Percentiles rank a stretch among this genome's conserved stretches.
phyloP scores from a whole-genome alignment of 2,113 vertebrate genomes.

The Maccullochella peelii region DNA sequence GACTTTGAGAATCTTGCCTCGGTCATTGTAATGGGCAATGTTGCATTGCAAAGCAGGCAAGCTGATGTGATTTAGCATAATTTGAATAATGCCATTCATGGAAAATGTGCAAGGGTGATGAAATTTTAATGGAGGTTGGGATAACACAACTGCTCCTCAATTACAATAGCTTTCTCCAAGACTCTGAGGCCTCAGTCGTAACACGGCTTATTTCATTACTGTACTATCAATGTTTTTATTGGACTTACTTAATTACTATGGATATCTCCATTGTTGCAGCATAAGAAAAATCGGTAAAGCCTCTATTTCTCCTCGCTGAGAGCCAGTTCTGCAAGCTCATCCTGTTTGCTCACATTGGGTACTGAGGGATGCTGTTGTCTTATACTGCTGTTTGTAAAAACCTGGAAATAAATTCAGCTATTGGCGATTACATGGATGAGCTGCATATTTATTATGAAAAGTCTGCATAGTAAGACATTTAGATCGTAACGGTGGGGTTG shows the following conservation, averaged over 20 bases:
- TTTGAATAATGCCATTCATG: conserved; percentile 88
- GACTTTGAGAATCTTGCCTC: conserved; percentile 76
- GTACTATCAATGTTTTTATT: conserved; percentile 71
- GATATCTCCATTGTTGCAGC: conserved; percentile 60
- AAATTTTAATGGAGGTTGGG: conserved; percentile 83
- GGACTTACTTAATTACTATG: conserved; percentile 62
- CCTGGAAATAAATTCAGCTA: conserved; percentile 44
- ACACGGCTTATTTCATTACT: conserved; percentile 74
- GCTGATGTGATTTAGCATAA: conserved; percentile 86
- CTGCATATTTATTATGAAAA: conserved; percentile 56
- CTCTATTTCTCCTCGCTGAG: conserved; percentile 12
- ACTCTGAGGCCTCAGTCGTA: conserved; percentile 57
- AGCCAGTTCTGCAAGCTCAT: conserved; percentile 41
- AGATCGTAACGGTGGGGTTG: conserved; percentile 46
- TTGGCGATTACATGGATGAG: conserved; percentile 38
- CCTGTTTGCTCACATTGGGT: conserved; percentile 30
- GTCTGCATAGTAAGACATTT: conserved; percentile 51
- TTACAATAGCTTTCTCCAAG: conserved; percentile 68
- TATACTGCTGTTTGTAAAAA: conserved; percentile 54
- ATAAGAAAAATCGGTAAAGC: conserved; percentile 33
- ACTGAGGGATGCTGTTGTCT: conserved; percentile 31
- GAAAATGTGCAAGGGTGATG: conserved; percentile 81
- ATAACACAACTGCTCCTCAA: conserved; percentile 81
- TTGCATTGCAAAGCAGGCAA: conserved; percentile 80
- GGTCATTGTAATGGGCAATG: conserved; percentile 78